A percentile compares a stretch with the other conserved stretches of the same genome.
Evolutionary conservation across 2,888 invertebrate species (phyloP).

Genomic region (Chrysomela aeneicollis): DNA sequence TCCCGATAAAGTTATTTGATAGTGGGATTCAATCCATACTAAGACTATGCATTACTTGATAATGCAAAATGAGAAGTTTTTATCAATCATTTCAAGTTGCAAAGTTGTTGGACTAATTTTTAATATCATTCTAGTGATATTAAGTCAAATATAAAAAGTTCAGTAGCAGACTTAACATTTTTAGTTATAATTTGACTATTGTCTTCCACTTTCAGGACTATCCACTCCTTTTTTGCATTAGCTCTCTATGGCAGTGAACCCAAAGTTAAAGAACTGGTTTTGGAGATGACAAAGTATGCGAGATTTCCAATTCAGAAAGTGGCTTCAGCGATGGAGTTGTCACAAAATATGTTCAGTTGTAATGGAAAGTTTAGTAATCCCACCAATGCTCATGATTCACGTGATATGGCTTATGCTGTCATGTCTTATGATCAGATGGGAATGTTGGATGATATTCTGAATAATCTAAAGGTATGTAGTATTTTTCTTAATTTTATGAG

Average conservation of each 20-base stretch:
- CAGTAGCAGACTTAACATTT: no score
- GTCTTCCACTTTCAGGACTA: conserved; percentile 54
- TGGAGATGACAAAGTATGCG: conserved; percentile 55
- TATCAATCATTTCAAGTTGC: no score
- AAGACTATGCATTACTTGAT: no score
- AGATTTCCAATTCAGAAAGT: conserved; percentile 49
- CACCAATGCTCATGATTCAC: not conserved
- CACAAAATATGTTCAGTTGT: conserved; percentile 43
- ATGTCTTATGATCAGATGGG: conserved; percentile 54
- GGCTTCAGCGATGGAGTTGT: conserved; percentile 48
- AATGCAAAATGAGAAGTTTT: no score
- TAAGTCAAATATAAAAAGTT: no score
- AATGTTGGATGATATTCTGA: conserved; percentile 51
- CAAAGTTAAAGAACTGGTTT: conserved; percentile 59
- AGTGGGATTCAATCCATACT: no score
- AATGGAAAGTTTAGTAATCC: conserved; percentile 4
- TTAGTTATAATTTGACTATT: no score
- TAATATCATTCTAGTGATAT: no score
- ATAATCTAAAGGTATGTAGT: conserved; percentile 45
- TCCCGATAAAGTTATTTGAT: no score
- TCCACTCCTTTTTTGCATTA: conserved; percentile 64
- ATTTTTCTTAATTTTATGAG: not conserved
- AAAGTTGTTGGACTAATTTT: no score
- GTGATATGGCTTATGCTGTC: conserved; percentile 46
- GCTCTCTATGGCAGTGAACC: conserved; percentile 62